Evolutionary conservation across 92 coral and sea anemone genomes (phyloP).

Genomic region (Epizoanthus illoricatus): DNA sequence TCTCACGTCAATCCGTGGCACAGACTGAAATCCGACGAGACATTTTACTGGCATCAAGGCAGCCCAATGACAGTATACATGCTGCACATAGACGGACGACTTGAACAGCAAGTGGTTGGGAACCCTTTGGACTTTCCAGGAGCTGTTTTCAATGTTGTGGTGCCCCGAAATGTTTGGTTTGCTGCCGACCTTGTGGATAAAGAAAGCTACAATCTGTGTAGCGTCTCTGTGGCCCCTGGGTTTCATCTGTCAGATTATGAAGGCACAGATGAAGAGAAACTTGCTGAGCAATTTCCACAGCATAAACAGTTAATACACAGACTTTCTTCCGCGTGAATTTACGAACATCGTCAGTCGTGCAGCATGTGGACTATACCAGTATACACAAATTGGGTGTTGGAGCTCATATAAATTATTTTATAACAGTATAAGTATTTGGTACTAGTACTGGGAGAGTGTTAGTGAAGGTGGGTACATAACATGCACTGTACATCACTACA

Average conservation of each 20-base stretch:
- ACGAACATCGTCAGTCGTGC: neutral
- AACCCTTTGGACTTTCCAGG: slow-evolving; percentile 52
- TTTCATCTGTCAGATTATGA: slow-evolving; percentile 67
- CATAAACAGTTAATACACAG: slow-evolving; percentile 67
- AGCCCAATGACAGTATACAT: slow-evolving; percentile 55
- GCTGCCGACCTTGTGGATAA: slow-evolving; percentile 65
- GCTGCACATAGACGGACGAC: slow-evolving; percentile 58
- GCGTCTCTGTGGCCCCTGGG: slow-evolving; percentile 80
- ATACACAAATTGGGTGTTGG: too few relatives aligned
- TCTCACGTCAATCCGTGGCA: slow-evolving; percentile 73
- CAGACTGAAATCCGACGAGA: slow-evolving; percentile 77
- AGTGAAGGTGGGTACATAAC: too few relatives aligned
- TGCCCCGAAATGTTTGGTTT: slow-evolving; percentile 88
- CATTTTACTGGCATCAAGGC: slow-evolving; percentile 78
- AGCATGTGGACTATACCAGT: too few relatives aligned
- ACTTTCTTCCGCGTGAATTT: slow-evolving; percentile 16
- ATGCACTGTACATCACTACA: too few relatives aligned
- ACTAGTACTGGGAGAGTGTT: too few relatives aligned
- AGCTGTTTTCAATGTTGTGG: slow-evolving; percentile 60
- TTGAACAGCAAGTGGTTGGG: slow-evolving; percentile 62
- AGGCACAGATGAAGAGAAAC: slow-evolving; percentile 50
- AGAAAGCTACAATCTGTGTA: slow-evolving; percentile 49
- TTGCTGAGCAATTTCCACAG: slow-evolving; percentile 70
- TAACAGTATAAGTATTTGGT: too few relatives aligned
- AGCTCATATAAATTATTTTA: too few relatives aligned